Conservation (phyloP, 2,797 vertebrate species). For the Hydrophis major region DNA sequence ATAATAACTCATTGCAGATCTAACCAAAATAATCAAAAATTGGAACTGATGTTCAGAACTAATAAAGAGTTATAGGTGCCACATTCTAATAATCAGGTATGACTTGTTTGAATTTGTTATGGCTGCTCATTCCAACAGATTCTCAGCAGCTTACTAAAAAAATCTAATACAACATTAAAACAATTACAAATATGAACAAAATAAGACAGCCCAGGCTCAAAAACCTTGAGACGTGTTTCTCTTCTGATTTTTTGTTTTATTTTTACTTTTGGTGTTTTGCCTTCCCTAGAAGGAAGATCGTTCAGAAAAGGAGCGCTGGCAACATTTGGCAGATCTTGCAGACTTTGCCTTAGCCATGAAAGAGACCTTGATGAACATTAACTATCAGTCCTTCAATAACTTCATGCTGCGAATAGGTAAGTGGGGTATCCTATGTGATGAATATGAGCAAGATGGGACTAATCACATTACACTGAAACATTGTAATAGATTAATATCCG, state of each 20-base stretch:
- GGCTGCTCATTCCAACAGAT: neutral
- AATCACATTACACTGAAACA: neutral
- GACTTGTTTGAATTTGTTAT: neutral
- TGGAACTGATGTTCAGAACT: neutral
- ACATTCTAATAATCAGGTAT: neutral
- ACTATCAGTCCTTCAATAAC: constrained; percentile 98
- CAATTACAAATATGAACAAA: neutral
- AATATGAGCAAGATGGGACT: neutral
- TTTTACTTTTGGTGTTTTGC: too few species aligned
- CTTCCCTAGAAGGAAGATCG: constrained; percentile 76
- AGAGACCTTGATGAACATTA: constrained; percentile 91
- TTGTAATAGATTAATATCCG: neutral
- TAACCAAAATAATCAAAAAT: neutral
- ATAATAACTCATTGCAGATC: neutral
- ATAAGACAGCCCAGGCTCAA: neutral
- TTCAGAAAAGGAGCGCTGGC: constrained; percentile 85
- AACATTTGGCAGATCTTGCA: constrained; percentile 88
- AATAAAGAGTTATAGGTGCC: neutral
- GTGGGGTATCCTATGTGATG: constrained; percentile 38
- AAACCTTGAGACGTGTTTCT: neutral
- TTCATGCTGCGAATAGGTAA: constrained; percentile 96
- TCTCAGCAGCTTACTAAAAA: neutral
- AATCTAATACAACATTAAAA: neutral
- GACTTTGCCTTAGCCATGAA: constrained; percentile 96
- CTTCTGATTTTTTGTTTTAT: neutral